Evolutionary conservation across 2,113 vertebrate species (phyloP).

Genomic region (Osmerus mordax): DNA sequence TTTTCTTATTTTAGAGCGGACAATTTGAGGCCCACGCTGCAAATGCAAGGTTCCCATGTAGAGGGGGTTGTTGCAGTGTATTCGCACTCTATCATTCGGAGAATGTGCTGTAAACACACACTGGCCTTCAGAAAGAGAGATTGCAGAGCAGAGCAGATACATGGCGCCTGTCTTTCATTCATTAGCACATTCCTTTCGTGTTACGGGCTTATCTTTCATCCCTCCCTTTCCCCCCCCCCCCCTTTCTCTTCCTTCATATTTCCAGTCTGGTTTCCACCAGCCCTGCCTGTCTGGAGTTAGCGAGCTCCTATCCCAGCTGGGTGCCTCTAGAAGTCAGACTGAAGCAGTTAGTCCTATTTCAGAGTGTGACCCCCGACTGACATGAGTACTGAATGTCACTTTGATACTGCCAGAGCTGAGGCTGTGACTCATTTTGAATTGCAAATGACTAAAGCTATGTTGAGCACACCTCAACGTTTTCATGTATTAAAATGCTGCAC

Average conservation of each 20-base stretch:
- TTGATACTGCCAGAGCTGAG: too few relatives aligned
- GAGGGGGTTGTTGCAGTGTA: constrained; percentile 25
- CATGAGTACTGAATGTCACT: too few relatives aligned
- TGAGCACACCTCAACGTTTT: neutral
- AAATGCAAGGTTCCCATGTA: constrained; percentile 1
- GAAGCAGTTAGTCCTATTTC: too few relatives aligned
- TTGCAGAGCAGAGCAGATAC: constrained; percentile 14
- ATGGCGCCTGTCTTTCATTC: neutral
- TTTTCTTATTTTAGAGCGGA: constrained; percentile 27
- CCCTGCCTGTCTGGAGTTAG: neutral
- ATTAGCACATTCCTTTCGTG: constrained; percentile 8
- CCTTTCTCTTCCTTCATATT: neutral
- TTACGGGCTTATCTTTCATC: neutral
- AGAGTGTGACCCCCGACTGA: too few relatives aligned
- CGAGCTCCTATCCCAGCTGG: too few relatives aligned
- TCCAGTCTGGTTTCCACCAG: neutral
- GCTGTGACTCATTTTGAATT: too few relatives aligned
- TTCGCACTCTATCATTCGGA: neutral
- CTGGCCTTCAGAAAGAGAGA: constrained; percentile 18
- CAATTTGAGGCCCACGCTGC: constrained; percentile 8
- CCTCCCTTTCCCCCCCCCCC: neutral
- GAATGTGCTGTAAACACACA: neutral
- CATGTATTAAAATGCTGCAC: neutral
- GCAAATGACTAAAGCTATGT: too few relatives aligned
- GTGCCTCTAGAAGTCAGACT: too few relatives aligned